Base-by-base conservation (phyloP, 2,888 invertebrate genomes). In the Lithophane ornitopus region DNA sequence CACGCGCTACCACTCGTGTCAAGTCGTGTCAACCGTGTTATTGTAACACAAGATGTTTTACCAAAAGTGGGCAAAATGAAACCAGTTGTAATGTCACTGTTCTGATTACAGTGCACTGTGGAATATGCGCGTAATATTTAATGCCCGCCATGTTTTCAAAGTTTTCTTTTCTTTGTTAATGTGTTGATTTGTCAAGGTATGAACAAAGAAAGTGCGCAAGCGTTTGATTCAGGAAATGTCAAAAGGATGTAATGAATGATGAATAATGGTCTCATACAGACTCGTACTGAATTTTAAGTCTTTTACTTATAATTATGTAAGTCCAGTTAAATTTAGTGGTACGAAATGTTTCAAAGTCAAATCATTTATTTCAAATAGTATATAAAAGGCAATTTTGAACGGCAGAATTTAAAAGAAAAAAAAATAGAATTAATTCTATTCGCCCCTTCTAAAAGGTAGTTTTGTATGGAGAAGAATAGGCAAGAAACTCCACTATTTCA, bases 21-120 rank as follows among this genome's bases (percentile, higher is more conserved):
- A 73, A 49, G 66, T 67, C 78, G 68, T 82, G 74, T 75, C 81
- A 73, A 44, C 72, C 78, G 62, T 89, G 87, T 89, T 91, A 89
- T 91, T 90, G 88, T 89, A 89, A 89, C 85, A 85, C 74, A 70
- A 85, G 82, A 76, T 83, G 85, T 88, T 85, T 87, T 85, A 84
- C 87, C 87, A 82, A 84, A 88, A 87, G 76, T 70, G 86, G 80
- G 54, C 65, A 76, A 86, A 87, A 86, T 80, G 58, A 86, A 77
- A 88, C 89, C 84, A 74, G 81, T 88, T 81, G 76, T 81, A 76
- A 78, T 80, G 65, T 69, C 76, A 70, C 70, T 81, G 78, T 72
- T 82, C 85, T 88, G 76, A 77, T 77, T 88, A 74, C 74, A 63
- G 41, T 61, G 62, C 54, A 6, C 63, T 49, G 62, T 66, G 70